Evolutionary conservation across 2,888 invertebrate species (phyloP).

Genomic region (Choristoneura rosaceana): DNA sequence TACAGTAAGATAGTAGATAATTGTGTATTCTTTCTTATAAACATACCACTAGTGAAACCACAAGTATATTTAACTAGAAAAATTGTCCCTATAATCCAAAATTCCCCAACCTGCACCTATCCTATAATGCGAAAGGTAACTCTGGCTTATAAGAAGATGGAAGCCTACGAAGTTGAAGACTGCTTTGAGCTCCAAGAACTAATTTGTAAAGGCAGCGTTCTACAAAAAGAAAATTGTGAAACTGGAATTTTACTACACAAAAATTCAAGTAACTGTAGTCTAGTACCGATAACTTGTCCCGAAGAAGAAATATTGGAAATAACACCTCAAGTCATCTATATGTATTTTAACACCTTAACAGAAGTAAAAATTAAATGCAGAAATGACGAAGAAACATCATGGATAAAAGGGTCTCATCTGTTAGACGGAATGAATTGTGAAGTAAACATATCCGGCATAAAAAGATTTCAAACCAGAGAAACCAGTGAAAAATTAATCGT

Average conservation of each 20-base stretch:
- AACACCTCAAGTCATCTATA: not conserved
- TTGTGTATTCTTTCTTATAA: not conserved
- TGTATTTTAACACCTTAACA: not conserved
- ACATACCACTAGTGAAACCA: not conserved
- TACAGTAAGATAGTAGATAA: not conserved
- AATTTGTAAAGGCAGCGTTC: not conserved
- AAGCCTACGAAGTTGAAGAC: not conserved
- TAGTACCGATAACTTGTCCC: not conserved
- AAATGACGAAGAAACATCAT: not conserved
- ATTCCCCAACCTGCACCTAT: not conserved
- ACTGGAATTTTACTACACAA: not conserved
- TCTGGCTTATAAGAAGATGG: not conserved
- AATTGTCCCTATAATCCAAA: not conserved
- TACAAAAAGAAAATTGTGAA: not conserved
- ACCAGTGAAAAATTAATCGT: not conserved
- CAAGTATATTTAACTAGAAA: not conserved
- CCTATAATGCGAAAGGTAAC: not conserved
- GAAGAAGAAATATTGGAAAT: not conserved
- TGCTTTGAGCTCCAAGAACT: not conserved
- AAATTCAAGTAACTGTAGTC: not conserved
- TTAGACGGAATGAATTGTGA: not conserved
- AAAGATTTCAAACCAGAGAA: not conserved
- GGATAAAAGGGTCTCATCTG: not conserved
- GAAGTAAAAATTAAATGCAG: not conserved
- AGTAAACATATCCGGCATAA: not conserved